phyloP scores from a whole-genome alignment of 2,797 vertebrate species.

The Smutsia gigantea region DNA sequence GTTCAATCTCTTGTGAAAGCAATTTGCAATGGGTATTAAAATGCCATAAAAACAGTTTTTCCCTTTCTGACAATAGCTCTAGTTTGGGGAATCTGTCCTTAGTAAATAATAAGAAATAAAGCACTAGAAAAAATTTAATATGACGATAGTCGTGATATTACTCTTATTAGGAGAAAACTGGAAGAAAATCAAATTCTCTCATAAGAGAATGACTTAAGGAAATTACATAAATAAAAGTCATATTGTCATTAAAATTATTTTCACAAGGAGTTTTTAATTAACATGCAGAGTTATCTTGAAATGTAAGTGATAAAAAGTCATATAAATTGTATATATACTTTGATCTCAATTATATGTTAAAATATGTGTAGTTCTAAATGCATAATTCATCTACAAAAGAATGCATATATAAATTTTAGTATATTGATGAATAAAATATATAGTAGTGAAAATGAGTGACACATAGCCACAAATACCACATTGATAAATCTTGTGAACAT shows the following conservation, averaged over 20 bases:
- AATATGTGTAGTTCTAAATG: neutral
- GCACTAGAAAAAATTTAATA: neutral
- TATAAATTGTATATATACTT: neutral
- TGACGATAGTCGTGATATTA: neutral
- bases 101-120: neutral
- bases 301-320: neutral
- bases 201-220: neutral
- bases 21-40: neutral
- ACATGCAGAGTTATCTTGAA: neutral
- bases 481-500: neutral
- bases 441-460: neutral
- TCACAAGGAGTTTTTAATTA: constrained; percentile 14
- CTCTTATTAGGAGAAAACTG: neutral
- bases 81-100: neutral
- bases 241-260: neutral
- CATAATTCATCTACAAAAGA: neutral
- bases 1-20: neutral
- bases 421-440: neutral
- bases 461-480: neutral
- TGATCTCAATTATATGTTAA: neutral
- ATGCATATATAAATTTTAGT: neutral
- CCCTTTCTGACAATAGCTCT: neutral
- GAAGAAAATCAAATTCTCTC: neutral
- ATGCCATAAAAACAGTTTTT: neutral
- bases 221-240: neutral